A percentile compares a stretch with the other conserved stretches of the same genome.
Conservation (phyloP, 1,140 invertebrate genomes). For the Ooceraea biroi region DNA sequence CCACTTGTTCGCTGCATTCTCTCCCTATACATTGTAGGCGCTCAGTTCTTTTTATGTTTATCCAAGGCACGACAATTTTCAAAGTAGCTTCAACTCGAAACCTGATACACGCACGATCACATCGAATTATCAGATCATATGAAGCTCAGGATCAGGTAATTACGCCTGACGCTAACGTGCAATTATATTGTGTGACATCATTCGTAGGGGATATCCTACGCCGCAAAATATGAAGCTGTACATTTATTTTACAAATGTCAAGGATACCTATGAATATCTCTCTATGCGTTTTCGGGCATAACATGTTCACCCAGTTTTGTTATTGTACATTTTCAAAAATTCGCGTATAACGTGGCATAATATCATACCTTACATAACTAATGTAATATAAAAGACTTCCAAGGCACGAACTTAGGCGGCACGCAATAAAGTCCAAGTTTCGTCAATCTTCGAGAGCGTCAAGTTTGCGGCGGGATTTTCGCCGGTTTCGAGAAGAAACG, state of each 20-base stretch:
- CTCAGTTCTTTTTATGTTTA: slow-evolving; percentile 33
- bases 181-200: not conserved
- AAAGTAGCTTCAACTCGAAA: not conserved
- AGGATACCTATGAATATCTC: slow-evolving; percentile 3
- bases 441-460: slow-evolving; percentile 12
- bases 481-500: not conserved
- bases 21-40: not conserved
- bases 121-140: not conserved
- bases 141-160: slow-evolving; percentile 16
- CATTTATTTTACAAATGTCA: slow-evolving; percentile 46
- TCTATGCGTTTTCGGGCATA: slow-evolving; percentile 33
- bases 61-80: slow-evolving; percentile 36
- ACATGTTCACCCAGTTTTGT: not conserved
- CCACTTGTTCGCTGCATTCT: not conserved
- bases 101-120: not conserved
- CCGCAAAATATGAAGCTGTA: slow-evolving; percentile 27
- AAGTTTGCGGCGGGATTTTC: not conserved
- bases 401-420: slow-evolving; percentile 69
- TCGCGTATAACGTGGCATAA: slow-evolving; percentile 24
- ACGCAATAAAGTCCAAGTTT: slow-evolving; percentile 28
- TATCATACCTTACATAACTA: slow-evolving; percentile 32
- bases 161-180: not conserved
- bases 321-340: slow-evolving; percentile 32
- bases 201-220: not conserved
- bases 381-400: slow-evolving; percentile 66